phyloP scores from a whole-genome alignment of 2,113 vertebrate genomes.

The Crotalus viridis region DNA sequence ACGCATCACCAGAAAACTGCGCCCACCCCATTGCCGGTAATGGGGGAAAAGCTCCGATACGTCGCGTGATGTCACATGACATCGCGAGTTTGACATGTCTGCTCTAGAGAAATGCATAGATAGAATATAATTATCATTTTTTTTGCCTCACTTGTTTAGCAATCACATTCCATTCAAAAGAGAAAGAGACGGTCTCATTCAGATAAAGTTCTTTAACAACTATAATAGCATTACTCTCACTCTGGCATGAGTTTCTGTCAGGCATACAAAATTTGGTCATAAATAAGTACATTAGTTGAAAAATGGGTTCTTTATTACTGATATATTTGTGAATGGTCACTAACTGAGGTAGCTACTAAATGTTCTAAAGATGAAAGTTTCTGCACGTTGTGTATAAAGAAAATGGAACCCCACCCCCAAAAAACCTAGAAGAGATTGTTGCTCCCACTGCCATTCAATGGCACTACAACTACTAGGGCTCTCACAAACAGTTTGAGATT shows the following conservation, averaged over 20 bases:
- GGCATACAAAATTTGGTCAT: not conserved
- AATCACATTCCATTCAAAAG: not conserved
- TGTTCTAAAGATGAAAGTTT: not conserved
- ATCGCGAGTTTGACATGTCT: too few species aligned
- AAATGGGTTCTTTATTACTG: not conserved
- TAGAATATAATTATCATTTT: not conserved
- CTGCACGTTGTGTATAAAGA: not conserved
- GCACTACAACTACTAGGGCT: not conserved
- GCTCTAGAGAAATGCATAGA: not conserved
- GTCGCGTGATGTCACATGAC: too few species aligned
- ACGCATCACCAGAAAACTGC: too few species aligned
- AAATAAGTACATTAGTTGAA: not conserved
- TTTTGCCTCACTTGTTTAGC: not conserved
- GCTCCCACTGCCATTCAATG: not conserved
- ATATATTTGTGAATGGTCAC: not conserved
- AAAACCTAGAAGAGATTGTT: not conserved
- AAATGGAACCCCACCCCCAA: not conserved
- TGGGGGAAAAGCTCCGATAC: too few species aligned
- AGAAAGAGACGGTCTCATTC: not conserved
- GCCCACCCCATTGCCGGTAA: too few species aligned
- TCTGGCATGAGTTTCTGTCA: not conserved
- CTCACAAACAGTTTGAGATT: not conserved
- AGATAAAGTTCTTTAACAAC: not conserved
- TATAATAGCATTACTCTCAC: not conserved
- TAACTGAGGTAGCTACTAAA: not conserved